Conservation (phyloP, 2,888 invertebrate genomes). For the Xanthia togata region DNA sequence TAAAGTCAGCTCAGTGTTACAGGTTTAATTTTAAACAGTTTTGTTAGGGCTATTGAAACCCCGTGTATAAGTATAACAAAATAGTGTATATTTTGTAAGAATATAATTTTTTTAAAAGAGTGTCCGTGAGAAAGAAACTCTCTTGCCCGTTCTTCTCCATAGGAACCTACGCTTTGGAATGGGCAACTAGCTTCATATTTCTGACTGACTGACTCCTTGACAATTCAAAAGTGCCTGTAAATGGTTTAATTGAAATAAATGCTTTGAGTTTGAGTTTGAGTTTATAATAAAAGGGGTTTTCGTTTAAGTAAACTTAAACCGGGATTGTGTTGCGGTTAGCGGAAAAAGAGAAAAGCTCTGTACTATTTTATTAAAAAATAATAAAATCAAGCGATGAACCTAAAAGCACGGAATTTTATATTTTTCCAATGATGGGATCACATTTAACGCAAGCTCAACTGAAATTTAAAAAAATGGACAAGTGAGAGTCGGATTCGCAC, state of each 20-base stretch:
- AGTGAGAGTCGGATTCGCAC: not conserved
- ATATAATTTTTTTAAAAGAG: no score
- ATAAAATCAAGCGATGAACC: not conserved
- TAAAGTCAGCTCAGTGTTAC: constrained; percentile 24
- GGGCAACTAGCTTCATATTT: no score
- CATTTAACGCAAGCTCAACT: not conserved
- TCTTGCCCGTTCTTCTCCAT: no score
- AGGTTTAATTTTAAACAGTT: constrained; percentile 47
- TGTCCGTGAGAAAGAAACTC: no score
- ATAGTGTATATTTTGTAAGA: no score
- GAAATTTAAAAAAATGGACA: not conserved
- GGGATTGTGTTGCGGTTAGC: constrained; percentile 13
- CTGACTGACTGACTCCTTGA: no score
- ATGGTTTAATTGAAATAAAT: no score
- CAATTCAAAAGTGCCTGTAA: no score
- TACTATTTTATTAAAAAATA: not conserved
- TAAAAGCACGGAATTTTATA: not conserved
- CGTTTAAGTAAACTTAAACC: constrained; percentile 14
- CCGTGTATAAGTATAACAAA: no score
- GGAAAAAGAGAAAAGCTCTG: not conserved
- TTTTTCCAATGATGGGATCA: not conserved
- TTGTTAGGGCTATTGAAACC: constrained; percentile 28
- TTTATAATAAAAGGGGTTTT: constrained; percentile 18
- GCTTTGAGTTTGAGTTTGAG: no score
- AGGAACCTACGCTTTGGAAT: no score